Percentiles rank a stretch among this genome's conserved stretches.
Evolutionary conservation across 2,888 invertebrate genomes (phyloP).

Genomic region (Harpalus rufipes): DNA sequence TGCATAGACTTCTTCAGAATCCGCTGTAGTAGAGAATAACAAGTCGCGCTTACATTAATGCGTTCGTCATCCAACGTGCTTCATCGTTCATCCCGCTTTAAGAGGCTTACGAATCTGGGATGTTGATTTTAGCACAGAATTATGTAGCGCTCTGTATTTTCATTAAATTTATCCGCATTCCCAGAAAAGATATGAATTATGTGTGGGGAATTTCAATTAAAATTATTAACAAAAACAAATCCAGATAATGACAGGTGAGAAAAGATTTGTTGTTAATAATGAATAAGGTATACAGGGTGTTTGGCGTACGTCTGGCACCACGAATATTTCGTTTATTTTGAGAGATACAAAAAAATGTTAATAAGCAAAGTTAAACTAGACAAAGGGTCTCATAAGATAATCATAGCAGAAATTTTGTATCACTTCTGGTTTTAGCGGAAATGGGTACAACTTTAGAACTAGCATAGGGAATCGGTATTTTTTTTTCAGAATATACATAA

Average conservation of each 20-base stretch:
- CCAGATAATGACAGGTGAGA: not conserved
- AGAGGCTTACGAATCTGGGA: constrained; percentile 38
- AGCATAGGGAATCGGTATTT: too few species aligned
- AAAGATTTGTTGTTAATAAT: too few species aligned
- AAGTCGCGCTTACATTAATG: constrained; percentile 44
- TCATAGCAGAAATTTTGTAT: too few species aligned
- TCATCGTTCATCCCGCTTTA: constrained; percentile 39
- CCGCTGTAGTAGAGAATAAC: constrained; percentile 15
- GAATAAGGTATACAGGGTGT: too few species aligned
- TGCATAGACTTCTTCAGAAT: constrained; percentile 18
- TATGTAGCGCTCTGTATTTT: constrained; percentile 30
- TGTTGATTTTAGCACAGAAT: constrained; percentile 46
- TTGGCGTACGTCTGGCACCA: too few species aligned
- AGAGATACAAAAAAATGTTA: too few species aligned
- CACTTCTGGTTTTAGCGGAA: too few species aligned
- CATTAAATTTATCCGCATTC: constrained; percentile 35
- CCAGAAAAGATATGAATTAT: constrained; percentile 15
- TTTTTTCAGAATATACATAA: too few species aligned
- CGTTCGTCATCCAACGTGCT: constrained; percentile 21
- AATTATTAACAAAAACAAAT: constrained; percentile 3
- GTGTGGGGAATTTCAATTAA: constrained; percentile 17
- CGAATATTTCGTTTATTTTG: too few species aligned
- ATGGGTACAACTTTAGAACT: too few species aligned
- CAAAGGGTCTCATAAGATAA: too few species aligned
- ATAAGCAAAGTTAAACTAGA: too few species aligned